Evolutionary conservation across 1,140 invertebrate genomes (phyloP), one percentile per base, ranked within the genome.

Genomic region (Dolichoris vasculosae): DNA sequence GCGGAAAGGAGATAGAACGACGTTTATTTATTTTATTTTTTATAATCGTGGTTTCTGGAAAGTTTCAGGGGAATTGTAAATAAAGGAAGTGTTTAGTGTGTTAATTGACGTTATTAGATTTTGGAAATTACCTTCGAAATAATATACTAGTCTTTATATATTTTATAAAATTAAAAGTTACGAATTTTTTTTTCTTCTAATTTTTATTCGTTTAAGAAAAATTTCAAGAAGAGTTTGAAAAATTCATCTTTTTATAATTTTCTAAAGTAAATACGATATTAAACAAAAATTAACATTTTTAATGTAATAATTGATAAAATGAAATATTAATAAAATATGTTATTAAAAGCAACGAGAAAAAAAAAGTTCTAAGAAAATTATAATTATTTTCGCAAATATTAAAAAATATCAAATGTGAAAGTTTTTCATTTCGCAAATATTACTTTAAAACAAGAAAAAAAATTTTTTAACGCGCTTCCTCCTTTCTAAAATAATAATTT

Each of bases 341-440:
- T 59, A 59, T 59, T 26, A 13, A 26, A 59, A 2, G 7, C 48
- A 51, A 51, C 2, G 2, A 17, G 7, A 51, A 17, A 51, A 51
- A 11, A 51, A 51, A 11, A 17, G 11, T 7, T 51, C 15, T 51
- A 51, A 51, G 7, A 26, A 9, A 3, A 26, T 59, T 59, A 26
- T 26, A 26, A 59, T 59, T 59, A 59, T 59, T 59, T 59, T 26
- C 23, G 17, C 23, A 40, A 13, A 43, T 43, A 73, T 73, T 43
- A n/a, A 48, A 46, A 76, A 48, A 51, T 48, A 46, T 76, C 15
- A 76, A 76, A n/a, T 26, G 46, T 48, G 43, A 40, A 76, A 76
- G 43, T 46, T 46, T 76, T 76, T 46, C 71, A 11, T n/a, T 11
- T 11, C 0, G 3, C 1, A 6, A 76, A 15, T 32, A 48, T n/a